Evolutionary conservation across 1,140 invertebrate species (phyloP).

Genomic region (Penaeus vannamei): DNA sequence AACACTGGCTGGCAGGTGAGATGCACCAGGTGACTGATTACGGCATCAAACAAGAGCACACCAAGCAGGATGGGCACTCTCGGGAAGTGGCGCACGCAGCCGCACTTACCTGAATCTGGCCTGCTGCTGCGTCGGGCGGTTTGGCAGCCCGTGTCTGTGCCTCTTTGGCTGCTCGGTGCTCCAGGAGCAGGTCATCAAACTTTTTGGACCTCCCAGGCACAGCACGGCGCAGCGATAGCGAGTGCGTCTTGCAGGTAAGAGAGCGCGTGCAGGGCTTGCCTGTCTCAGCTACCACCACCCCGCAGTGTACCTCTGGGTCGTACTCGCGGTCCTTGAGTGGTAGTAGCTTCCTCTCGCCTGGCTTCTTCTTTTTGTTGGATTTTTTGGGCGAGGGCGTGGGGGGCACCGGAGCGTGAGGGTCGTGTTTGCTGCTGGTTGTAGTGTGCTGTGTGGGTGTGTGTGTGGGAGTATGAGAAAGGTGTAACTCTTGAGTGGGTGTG

Average conservation of each 20-base stretch:
- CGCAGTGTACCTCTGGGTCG: slow-evolving; percentile 86
- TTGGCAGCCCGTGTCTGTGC: slow-evolving; percentile 69
- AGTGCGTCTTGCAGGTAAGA: slow-evolving; percentile 87
- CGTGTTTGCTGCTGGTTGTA: slow-evolving; percentile 46
- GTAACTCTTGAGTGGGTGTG: slow-evolving; percentile 55
- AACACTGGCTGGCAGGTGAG: slow-evolving; percentile 20
- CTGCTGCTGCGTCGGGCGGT: slow-evolving; percentile 55
- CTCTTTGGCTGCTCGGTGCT: slow-evolving; percentile 81
- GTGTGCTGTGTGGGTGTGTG: slow-evolving; percentile 60
- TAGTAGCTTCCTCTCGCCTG: slow-evolving; percentile 70
- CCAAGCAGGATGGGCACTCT: neutral
- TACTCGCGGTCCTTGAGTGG: slow-evolving; percentile 82
- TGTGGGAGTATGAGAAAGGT: slow-evolving; percentile 54
- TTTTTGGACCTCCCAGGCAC: slow-evolving; percentile 83
- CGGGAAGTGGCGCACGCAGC: too few relatives aligned
- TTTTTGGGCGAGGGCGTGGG: slow-evolving; percentile 66
- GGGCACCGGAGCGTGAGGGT: slow-evolving; percentile 46
- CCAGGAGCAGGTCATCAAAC: slow-evolving; percentile 85
- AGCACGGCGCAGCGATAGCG: slow-evolving; percentile 80
- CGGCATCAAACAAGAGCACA: slow-evolving; percentile 44
- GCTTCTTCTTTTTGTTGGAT: slow-evolving; percentile 69
- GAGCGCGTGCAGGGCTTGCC: slow-evolving; percentile 84
- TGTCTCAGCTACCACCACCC: slow-evolving; percentile 80
- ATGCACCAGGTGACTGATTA: slow-evolving; percentile 40
- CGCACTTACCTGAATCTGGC: slow-evolving; percentile 57